Evolutionary conservation across 2,797 vertebrate species (phyloP).

Genomic region (Acestrorhynchus altus): DNA sequence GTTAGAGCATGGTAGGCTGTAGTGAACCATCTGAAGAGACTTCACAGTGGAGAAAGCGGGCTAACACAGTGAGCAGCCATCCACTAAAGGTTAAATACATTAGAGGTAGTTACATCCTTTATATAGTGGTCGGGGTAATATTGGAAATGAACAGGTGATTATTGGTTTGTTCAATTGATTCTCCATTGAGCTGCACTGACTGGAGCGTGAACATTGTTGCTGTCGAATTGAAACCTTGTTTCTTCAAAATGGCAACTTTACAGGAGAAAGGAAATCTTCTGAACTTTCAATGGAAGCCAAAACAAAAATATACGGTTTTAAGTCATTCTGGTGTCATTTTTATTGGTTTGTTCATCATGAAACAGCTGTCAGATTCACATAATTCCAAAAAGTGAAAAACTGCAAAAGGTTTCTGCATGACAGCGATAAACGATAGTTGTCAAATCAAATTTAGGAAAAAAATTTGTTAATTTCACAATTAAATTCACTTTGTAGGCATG

Average conservation of each 20-base stretch:
- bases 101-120: constrained; percentile 59
- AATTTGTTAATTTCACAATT: background rate
- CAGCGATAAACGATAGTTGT: too few species aligned
- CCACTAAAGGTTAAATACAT: constrained; percentile 76
- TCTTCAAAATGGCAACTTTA: too few species aligned
- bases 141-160: constrained; percentile 49
- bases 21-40: constrained; percentile 40
- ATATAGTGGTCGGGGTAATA: constrained; percentile 54
- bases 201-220: too few species aligned
- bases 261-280: too few species aligned
- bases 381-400: too few species aligned
- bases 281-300: too few species aligned
- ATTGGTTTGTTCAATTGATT: background rate
- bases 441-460: background rate
- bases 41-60: constrained; percentile 55
- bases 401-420: too few species aligned
- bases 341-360: too few species aligned
- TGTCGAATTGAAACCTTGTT: too few species aligned
- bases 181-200: background rate
- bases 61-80: constrained; percentile 59
- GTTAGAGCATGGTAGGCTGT: constrained; percentile 59
- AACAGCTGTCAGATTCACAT: too few species aligned
- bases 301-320: too few species aligned
- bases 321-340: too few species aligned
- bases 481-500: background rate